Percentiles rank a stretch among this genome's conserved stretches.
These are phyloP conservation scores for Fulica atra DNA, from an alignment of 2,113 vertebrate genomes.

Conservation along the genomic window DNA sequence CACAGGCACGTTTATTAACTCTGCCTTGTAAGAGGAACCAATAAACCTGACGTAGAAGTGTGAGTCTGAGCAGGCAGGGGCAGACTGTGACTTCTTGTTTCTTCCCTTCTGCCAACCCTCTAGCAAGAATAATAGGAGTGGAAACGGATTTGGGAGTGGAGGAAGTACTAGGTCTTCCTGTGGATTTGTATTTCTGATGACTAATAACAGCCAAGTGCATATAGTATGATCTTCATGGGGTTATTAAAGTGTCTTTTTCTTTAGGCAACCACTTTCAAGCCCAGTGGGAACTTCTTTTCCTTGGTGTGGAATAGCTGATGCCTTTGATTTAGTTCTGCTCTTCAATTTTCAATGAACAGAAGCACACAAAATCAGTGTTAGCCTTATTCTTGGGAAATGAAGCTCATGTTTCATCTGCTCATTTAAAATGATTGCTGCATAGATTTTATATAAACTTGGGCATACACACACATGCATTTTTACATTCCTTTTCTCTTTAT, in stretches of 20 bases:
- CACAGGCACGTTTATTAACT: no score
- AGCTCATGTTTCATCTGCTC: neutral
- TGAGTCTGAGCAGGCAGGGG: neutral
- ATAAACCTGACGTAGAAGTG: neutral
- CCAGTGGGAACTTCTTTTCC: neutral
- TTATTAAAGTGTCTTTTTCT: neutral
- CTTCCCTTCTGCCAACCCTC: neutral
- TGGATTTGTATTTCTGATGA: slow-evolving; percentile 25
- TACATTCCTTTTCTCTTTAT: neutral
- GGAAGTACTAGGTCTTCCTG: slow-evolving; percentile 49
- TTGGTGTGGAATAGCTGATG: neutral
- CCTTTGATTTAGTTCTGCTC: neutral
- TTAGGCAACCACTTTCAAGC: neutral
- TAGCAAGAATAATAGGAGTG: slow-evolving; percentile 33
- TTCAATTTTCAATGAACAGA: neutral
- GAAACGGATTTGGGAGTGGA: slow-evolving; percentile 63
- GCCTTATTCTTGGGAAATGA: neutral
- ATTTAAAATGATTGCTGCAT: neutral
- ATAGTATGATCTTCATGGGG: neutral
- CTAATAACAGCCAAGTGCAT: neutral
- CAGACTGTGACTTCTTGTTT: neutral
- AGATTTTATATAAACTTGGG: neutral
- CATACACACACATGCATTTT: neutral
- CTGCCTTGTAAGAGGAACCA: no score
- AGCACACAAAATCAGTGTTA: neutral